phyloP scores from a whole-genome alignment of 2,113 vertebrate species.

The Plecotus auritus region DNA sequence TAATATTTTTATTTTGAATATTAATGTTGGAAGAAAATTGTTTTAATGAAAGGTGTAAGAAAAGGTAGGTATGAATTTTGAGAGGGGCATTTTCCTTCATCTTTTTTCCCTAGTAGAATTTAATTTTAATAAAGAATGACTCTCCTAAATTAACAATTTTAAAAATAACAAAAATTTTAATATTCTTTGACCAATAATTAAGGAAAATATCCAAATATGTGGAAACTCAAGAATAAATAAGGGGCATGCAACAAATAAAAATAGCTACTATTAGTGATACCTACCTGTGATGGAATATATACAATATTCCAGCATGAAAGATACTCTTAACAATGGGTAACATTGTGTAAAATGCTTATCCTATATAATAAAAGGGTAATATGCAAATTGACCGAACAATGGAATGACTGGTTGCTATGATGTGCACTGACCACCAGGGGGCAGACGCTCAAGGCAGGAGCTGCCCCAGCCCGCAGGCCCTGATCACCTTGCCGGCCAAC shows the following conservation, averaged over 20 bases:
- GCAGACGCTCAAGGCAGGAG: no score
- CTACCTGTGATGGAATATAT: background rate
- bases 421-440: no score
- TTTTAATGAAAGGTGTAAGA: slow-evolving; percentile 8
- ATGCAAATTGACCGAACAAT: no score
- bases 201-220: background rate
- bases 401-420: no score
- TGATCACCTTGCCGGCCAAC: no score
- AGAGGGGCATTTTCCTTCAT: background rate
- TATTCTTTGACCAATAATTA: background rate
- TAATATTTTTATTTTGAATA: background rate
- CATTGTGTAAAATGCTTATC: background rate
- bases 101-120: background rate
- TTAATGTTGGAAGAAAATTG: background rate
- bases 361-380: no score
- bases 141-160: slow-evolving; percentile 2
- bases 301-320: background rate
- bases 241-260: background rate
- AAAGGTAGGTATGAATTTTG: background rate
- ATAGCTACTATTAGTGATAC: background rate
- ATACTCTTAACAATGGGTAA: background rate
- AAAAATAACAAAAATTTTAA: background rate
- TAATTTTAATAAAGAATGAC: slow-evolving; percentile 20
- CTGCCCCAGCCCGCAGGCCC: no score
- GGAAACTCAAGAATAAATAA: background rate